Evolutionary conservation across 2,113 vertebrate species (phyloP).

Genomic region (Anolis sagrei): DNA sequence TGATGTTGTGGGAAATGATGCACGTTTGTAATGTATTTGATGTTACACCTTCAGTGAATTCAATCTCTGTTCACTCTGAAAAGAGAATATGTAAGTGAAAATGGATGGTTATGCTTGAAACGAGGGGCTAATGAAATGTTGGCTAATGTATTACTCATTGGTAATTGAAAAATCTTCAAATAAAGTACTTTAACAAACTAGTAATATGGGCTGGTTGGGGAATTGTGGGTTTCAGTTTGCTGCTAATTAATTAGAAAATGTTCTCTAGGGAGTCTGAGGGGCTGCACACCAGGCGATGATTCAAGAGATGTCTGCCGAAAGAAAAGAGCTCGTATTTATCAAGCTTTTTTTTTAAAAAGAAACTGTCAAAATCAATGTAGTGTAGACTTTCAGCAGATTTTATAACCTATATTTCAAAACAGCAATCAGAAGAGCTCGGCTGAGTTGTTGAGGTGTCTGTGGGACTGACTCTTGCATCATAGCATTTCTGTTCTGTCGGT

Average conservation of each 20-base stretch:
- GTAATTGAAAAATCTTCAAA: conserved; percentile 1
- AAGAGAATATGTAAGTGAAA: conserved; percentile 6
- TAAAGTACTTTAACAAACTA: not conserved
- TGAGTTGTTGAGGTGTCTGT: not conserved
- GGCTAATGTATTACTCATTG: not conserved
- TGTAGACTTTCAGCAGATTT: not conserved
- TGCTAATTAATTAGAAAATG: not conserved
- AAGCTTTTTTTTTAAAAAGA: not conserved
- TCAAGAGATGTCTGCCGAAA: not conserved
- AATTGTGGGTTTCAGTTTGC: not conserved
- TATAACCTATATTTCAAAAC: not conserved
- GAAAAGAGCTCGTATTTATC: not conserved
- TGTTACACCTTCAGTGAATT: not conserved
- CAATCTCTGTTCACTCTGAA: not conserved
- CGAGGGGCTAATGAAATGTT: not conserved
- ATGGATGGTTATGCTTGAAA: not conserved
- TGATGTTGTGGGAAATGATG: not conserved
- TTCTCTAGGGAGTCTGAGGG: not conserved
- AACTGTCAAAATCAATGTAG: not conserved
- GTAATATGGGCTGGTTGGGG: not conserved
- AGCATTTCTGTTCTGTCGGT: not conserved
- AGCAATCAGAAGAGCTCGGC: not conserved
- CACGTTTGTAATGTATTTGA: not conserved
- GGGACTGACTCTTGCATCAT: not conserved
- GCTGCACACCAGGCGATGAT: no score